phyloP scores from a whole-genome alignment of 2,888 invertebrate genomes.

The Chrysolina americana region DNA sequence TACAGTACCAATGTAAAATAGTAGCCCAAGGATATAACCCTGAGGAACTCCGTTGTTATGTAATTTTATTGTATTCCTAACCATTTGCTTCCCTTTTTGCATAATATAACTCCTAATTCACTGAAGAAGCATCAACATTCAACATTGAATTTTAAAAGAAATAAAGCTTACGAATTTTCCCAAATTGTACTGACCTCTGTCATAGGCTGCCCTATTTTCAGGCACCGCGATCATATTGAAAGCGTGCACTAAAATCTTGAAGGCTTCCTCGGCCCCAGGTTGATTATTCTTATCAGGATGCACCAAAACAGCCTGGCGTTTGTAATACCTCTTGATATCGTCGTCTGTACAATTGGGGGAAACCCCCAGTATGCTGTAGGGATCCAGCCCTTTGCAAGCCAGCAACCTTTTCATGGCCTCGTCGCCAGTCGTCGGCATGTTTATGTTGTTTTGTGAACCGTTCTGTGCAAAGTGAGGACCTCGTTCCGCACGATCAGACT shows the following conservation, averaged over 20 bases:
- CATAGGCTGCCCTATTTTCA: constrained; percentile 72
- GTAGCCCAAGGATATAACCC: too few relatives aligned
- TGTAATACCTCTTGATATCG: constrained; percentile 94
- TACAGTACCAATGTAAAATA: too few relatives aligned
- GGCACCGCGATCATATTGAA: constrained; percentile 95
- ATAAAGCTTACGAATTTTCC: too few relatives aligned
- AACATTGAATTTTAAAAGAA: too few relatives aligned
- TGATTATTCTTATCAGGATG: constrained; percentile 97
- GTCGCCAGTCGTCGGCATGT: constrained; percentile 90
- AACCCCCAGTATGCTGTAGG: constrained; percentile 85
- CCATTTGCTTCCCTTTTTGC: too few relatives aligned
- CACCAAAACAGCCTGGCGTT: constrained; percentile 92
- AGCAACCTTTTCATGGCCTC: constrained; percentile 92
- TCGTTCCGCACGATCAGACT: constrained; percentile 65
- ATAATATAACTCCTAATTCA: too few relatives aligned
- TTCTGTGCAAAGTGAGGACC: constrained; percentile 69
- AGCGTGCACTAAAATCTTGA: constrained; percentile 95
- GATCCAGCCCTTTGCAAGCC: constrained; percentile 96
- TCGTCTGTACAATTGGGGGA: constrained; percentile 91
- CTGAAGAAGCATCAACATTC: too few relatives aligned
- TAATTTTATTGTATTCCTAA: too few relatives aligned
- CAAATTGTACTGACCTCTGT: constrained; percentile 64
- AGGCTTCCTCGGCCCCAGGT: constrained; percentile 96
- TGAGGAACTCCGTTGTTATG: too few relatives aligned
- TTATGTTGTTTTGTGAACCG: constrained; percentile 80